phyloP scores from a whole-genome alignment of 1,140 invertebrate genomes.

The Eufriesea mexicana region DNA sequence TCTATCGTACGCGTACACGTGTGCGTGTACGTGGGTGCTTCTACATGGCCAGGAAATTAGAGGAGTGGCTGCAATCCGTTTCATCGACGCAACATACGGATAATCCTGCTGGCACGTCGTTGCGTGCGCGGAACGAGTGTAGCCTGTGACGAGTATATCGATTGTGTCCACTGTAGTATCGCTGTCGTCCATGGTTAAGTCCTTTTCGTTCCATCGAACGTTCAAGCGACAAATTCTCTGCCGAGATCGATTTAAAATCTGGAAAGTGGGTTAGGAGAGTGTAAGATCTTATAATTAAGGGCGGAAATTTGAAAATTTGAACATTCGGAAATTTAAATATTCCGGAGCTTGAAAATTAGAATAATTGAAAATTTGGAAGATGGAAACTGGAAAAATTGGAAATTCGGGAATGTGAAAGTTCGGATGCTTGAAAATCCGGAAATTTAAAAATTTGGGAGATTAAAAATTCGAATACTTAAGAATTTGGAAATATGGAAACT shows the following conservation, averaged over 20 bases:
- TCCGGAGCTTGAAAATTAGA: not conserved
- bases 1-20: not conserved
- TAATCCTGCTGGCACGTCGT: slow-evolving; percentile 21
- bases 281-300: too few species aligned
- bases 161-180: not conserved
- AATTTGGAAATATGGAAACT: too few species aligned
- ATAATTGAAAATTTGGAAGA: not conserved
- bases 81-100: not conserved
- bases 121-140: slow-evolving; percentile 25
- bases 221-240: not conserved
- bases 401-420: not conserved
- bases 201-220: not conserved
- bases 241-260: not conserved
- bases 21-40: not conserved
- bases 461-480: too few species aligned
- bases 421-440: not conserved
- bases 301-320: not conserved
- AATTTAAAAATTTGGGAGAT: too few species aligned
- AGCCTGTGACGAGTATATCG: slow-evolving; percentile 13
- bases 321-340: not conserved
- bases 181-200: not conserved
- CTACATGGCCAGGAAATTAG: slow-evolving; percentile 11
- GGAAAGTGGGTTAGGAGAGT: not conserved
- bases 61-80: slow-evolving; percentile 15
- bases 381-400: not conserved